Percentiles rank a stretch among this genome's conserved stretches.
Conservation (phyloP, 2,888 invertebrate genomes). For the Raillietiella orientalis region DNA sequence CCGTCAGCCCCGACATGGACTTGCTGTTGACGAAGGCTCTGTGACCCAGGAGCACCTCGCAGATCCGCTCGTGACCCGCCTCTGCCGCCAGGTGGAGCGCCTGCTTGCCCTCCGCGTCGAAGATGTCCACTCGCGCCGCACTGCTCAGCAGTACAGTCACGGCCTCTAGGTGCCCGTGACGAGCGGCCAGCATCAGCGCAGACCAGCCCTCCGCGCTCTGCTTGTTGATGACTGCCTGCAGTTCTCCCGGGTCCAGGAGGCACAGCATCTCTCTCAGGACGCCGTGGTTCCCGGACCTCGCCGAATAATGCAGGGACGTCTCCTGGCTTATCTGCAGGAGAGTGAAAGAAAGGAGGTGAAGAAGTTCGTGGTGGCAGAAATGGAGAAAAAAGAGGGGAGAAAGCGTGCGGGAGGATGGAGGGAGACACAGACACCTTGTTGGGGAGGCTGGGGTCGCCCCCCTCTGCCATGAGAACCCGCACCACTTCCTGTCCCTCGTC, state of each 20-base stretch:
- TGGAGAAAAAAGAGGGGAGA: too few species aligned
- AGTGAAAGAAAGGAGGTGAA: too few species aligned
- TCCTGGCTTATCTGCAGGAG: too few species aligned
- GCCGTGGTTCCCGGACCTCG: slow-evolving; percentile 79
- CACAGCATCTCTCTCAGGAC: slow-evolving; percentile 75
- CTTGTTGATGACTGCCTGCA: slow-evolving; percentile 75
- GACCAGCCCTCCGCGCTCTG: slow-evolving; percentile 91
- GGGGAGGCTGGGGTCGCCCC: slow-evolving; percentile 54
- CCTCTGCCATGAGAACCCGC: slow-evolving; percentile 53
- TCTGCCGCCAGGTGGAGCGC: slow-evolving; percentile 72
- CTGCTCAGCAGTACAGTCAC: slow-evolving; percentile 52
- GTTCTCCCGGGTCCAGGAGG: slow-evolving; percentile 54
- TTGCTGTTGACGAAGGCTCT: slow-evolving; percentile 98
- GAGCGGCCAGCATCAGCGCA: slow-evolving; percentile 76
- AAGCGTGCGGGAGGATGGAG: too few species aligned
- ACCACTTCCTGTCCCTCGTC: slow-evolving; percentile 34
- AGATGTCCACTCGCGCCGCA: slow-evolving; percentile 93
- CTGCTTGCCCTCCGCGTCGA: slow-evolving; percentile 69
- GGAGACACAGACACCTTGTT: too few species aligned
- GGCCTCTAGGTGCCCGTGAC: slow-evolving; percentile 77
- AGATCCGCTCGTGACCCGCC: slow-evolving; percentile 32
- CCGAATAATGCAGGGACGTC: slow-evolving; percentile 82
- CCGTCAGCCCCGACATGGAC: slow-evolving; percentile 39
- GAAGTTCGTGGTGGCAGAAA: too few species aligned
- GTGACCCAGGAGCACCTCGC: slow-evolving; percentile 43